Conservation (phyloP, 2,113 vertebrate species). For the Carollia perspicillata region DNA sequence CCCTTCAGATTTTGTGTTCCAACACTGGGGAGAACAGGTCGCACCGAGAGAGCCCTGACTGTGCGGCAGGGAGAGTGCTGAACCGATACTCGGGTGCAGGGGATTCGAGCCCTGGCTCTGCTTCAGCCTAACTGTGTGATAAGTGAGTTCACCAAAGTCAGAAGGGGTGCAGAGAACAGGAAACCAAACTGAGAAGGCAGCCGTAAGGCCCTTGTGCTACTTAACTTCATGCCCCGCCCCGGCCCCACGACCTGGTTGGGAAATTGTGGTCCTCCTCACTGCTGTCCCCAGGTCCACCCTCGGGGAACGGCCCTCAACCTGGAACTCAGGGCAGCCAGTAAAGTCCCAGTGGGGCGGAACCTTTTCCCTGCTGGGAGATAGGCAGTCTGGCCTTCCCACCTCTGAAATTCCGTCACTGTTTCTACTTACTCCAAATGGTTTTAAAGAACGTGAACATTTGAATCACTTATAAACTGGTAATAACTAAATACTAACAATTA, state of each 20-base stretch:
- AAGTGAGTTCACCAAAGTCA: background rate
- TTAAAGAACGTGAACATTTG: background rate
- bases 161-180: background rate
- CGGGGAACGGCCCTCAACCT: background rate
- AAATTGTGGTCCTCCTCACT: background rate
- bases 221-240: no score
- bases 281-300: background rate
- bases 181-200: background rate
- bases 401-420: background rate
- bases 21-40: background rate
- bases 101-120: background rate
- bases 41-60: background rate
- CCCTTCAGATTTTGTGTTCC: background rate
- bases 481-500: background rate
- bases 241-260: background rate
- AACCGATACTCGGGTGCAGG: background rate
- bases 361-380: background rate
- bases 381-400: background rate
- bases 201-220: background rate
- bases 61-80: background rate
- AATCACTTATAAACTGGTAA: slow-evolving; percentile 5
- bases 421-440: background rate
- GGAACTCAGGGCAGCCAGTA: background rate
- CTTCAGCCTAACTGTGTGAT: background rate
- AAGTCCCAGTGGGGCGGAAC: background rate